Base-by-base conservation (phyloP, 2,888 invertebrate genomes). In the Nomada flava region DNA sequence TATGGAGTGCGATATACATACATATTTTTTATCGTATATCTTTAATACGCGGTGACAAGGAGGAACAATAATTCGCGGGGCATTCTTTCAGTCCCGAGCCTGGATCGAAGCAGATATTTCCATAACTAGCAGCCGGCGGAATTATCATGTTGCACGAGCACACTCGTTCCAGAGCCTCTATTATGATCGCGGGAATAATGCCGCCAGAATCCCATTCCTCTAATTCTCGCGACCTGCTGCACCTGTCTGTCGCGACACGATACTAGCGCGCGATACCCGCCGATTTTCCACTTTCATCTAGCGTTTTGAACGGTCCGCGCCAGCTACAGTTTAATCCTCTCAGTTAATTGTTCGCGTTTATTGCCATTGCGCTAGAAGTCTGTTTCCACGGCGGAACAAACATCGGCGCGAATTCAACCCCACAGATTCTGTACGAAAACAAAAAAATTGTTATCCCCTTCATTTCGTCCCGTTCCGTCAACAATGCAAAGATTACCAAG, bases 181-280 rank as follows among this genome's bases (percentile, higher is more conserved):
- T 88, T 88, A 88, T 88, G 82, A 88, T 71, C 76, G 72, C 62
- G 74, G 77, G 88, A 87, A 88, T 88, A 88, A 88, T 88, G 78
- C 86, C 86, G 73, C 76, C 79, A 65, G 73, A 77, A 88, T 83
- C 78, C 75, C 83, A 64, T 87, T 88, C 89, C 89, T 89, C 89
- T 83, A 82, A 85, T 87, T 88, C 88, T 79, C 84, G 83, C 84
- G 70, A 76, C 81, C 86, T 47, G 78, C 72, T 65, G 82, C 77
- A 78, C 73, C 83, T 86, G 83, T 86, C 90, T 90, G 89, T 81
- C 82, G 79, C 74, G 83, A 76, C 83, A 88, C 82, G 89, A 90
- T 90, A 90, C 83, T 86, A 69, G 47, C 42, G 69, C 72, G 59
- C 57, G 82, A 64, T 65, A 72, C 82, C 52, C 79, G 63, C 69